Evolutionary conservation across 2,113 vertebrate species (phyloP).

Genomic region (Balaenoptera acutorostrata): DNA sequence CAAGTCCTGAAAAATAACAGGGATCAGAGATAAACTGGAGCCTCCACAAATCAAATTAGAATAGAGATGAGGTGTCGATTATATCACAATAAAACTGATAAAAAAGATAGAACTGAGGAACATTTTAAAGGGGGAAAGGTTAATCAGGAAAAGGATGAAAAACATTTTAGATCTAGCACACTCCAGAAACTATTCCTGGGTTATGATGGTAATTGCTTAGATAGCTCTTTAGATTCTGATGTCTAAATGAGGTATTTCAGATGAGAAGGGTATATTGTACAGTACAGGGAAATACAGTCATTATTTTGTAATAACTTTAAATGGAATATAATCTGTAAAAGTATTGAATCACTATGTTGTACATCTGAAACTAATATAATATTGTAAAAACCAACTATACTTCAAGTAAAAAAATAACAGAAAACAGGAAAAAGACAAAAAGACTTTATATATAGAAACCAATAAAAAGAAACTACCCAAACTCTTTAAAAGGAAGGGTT

Average conservation of each 20-base stretch:
- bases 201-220: not conserved
- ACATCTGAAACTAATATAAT: too few relatives aligned
- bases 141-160: not conserved
- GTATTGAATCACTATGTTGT: too few relatives aligned
- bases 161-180: not conserved
- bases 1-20: slow-evolving; percentile 80
- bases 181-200: not conserved
- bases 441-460: not conserved
- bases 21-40: slow-evolving; percentile 24
- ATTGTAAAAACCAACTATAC: too few relatives aligned
- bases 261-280: not conserved
- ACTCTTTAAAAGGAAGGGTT: not conserved
- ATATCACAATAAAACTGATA: not conserved
- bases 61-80: not conserved
- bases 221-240: not conserved
- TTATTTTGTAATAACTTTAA: too few relatives aligned
- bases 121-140: not conserved
- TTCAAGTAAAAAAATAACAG: too few relatives aligned
- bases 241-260: not conserved
- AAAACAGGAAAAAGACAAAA: not conserved
- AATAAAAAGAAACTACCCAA: not conserved
- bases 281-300: too few relatives aligned
- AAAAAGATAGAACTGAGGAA: not conserved
- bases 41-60: not conserved
- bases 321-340: too few relatives aligned